These are phyloP conservation scores for Limnephilus marmoratus DNA, from an alignment of 2,888 invertebrate genomes.

Conservation along the genomic window DNA sequence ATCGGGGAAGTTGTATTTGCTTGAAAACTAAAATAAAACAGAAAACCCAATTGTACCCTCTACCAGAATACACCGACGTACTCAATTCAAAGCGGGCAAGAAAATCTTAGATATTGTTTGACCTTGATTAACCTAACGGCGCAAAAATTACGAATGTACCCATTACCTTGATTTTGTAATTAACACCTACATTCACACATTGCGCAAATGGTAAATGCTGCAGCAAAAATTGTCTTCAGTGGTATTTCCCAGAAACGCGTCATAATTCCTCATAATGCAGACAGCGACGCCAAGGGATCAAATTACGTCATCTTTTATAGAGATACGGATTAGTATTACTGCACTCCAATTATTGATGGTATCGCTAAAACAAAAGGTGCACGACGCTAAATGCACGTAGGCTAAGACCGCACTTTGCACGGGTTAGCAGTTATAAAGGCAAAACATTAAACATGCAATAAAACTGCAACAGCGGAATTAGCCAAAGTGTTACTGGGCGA, in stretches of 20 bases:
- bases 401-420: slow-evolving; percentile 9
- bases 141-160: no score
- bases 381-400: neutral
- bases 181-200: no score
- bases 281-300: neutral
- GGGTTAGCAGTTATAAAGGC: neutral
- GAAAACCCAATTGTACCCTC: no score
- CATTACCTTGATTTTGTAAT: no score
- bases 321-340: neutral
- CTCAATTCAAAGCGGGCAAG: no score
- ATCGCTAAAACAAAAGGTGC: neutral
- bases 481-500: neutral
- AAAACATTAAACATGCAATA: slow-evolving; percentile 17
- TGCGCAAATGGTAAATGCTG: neutral
- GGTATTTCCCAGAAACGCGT: neutral
- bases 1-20: neutral
- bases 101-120: no score
- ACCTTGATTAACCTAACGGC: no score
- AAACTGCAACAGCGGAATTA: slow-evolving; percentile 6
- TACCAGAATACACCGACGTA: no score
- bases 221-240: neutral
- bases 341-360: neutral
- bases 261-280: neutral
- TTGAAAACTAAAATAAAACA: neutral
- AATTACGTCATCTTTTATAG: neutral